Percentiles rank a stretch among this genome's conserved stretches.
These are phyloP conservation scores for Listronotus bonariensis DNA, from an alignment of 1,140 invertebrate genomes.

Conservation along the genomic window DNA sequence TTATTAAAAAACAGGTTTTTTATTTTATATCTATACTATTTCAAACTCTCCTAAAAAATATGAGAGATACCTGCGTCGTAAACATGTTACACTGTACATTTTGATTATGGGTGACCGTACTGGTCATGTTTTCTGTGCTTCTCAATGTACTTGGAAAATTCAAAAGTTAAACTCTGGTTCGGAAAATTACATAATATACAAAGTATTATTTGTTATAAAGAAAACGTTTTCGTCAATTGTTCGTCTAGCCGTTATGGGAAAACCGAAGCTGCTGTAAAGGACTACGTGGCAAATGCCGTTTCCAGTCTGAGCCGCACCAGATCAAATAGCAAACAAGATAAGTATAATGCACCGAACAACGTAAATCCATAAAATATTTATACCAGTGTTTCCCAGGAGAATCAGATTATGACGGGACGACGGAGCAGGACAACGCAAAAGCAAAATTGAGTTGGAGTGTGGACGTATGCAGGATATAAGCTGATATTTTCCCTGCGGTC, in stretches of 20 bases:
- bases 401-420: slow-evolving; percentile 54
- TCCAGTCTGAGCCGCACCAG: slow-evolving; percentile 41
- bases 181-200: too few species aligned
- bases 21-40: too few species aligned
- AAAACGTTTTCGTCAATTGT: slow-evolving; percentile 10
- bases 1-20: too few species aligned
- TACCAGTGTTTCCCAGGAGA: slow-evolving; percentile 46
- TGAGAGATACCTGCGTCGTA: too few species aligned
- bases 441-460: slow-evolving; percentile 31
- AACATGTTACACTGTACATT: too few species aligned
- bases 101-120: too few species aligned
- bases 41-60: too few species aligned
- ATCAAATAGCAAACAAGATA: slow-evolving; percentile 56
- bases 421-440: slow-evolving; percentile 29
- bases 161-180: too few species aligned
- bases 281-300: slow-evolving; percentile 16
- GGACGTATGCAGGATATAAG: slow-evolving; percentile 37
- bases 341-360: slow-evolving; percentile 56
- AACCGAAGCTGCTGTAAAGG: slow-evolving; percentile 33
- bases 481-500: slow-evolving; percentile 38
- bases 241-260: slow-evolving; percentile 37
- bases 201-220: too few species aligned
- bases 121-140: too few species aligned
- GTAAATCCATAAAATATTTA: slow-evolving; percentile 58
- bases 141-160: too few species aligned